Percentiles rank a stretch among this genome's conserved stretches.
phyloP scores from a whole-genome alignment of 2,888 invertebrate species.

The Nymphalis c-album region DNA sequence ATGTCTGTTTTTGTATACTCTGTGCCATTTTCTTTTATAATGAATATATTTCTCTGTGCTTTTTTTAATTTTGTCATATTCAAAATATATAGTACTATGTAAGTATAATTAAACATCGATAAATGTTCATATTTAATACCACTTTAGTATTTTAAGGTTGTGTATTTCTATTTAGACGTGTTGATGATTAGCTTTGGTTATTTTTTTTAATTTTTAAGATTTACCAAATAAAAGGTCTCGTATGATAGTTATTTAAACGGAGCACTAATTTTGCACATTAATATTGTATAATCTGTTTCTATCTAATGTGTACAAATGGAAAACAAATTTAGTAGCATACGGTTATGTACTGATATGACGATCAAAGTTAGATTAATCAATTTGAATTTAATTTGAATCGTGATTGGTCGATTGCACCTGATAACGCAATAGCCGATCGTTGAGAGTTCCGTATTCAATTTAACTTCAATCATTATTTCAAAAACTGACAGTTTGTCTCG shows the following conservation, averaged over 20 bases:
- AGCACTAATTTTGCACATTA: conserved; percentile 15
- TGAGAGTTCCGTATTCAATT: no score
- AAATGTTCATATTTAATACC: conserved; percentile 4
- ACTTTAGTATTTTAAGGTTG: not conserved
- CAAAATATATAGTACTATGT: conserved; percentile 1
- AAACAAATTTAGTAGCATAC: not conserved
- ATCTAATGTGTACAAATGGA: conserved; percentile 5
- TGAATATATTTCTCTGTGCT: not conserved
- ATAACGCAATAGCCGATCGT: no score
- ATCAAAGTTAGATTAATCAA: no score
- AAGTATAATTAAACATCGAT: not conserved
- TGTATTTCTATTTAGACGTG: not conserved
- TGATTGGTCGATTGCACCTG: no score
- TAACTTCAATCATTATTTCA: no score
- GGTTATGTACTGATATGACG: no score
- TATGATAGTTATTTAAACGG: conserved; percentile 23
- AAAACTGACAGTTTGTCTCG: not conserved
- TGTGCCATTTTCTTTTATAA: conserved; percentile 39
- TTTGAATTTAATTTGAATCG: no score
- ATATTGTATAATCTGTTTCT: conserved; percentile 13
- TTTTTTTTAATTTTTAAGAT: conserved; percentile 12
- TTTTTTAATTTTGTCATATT: no score
- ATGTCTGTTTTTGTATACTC: conserved; percentile 35
- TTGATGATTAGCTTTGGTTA: conserved; percentile 6
- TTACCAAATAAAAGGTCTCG: conserved; percentile 33